Percentiles rank a stretch among this genome's conserved stretches.
Evolutionary conservation across 2,888 invertebrate species (phyloP).

Genomic region (Euzophera pinguis): DNA sequence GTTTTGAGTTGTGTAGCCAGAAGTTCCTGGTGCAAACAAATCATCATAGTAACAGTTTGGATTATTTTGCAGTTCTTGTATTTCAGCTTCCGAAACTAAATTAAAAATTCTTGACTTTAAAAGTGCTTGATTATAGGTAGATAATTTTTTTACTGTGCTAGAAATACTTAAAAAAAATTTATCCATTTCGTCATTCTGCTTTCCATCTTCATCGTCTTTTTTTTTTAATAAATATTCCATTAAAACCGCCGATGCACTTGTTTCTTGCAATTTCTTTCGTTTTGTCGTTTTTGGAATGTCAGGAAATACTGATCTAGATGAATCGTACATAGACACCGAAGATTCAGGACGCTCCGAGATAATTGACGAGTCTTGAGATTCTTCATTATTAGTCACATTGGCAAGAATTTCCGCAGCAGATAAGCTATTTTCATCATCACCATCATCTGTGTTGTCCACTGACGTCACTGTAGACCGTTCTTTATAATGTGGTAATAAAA

Average conservation of each 20-base stretch:
- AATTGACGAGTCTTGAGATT: constrained; percentile 12
- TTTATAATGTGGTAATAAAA: constrained; percentile 15
- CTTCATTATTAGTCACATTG: constrained; percentile 9
- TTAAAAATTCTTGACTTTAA: constrained; percentile 13
- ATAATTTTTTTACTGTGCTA: constrained; percentile 12
- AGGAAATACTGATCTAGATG: constrained; percentile 12
- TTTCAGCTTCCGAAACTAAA: constrained; percentile 9
- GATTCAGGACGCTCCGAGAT: constrained; percentile 12
- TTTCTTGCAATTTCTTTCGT: constrained; percentile 14
- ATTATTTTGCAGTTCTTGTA: constrained; percentile 12
- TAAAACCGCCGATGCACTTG: constrained; percentile 8
- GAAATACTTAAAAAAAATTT: constrained; percentile 13
- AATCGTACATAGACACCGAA: constrained; percentile 12
- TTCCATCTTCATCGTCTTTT: constrained; percentile 13
- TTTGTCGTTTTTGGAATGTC: constrained; percentile 13
- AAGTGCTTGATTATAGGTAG: constrained; percentile 13
- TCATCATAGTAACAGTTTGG: constrained; percentile 10
- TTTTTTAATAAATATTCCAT: constrained; percentile 15
- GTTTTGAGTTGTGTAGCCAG: constrained; percentile 12
- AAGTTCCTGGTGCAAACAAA: constrained; percentile 14
- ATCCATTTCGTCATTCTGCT: constrained; percentile 13
- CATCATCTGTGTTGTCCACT: constrained; percentile 10
- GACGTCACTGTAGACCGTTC: constrained; percentile 13
- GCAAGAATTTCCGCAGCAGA: constrained; percentile 5
- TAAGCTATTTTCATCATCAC: constrained; percentile 9